These are phyloP conservation scores for Panthera uncia DNA, from an alignment of 2,113 vertebrate species.

Conservation along the genomic window DNA sequence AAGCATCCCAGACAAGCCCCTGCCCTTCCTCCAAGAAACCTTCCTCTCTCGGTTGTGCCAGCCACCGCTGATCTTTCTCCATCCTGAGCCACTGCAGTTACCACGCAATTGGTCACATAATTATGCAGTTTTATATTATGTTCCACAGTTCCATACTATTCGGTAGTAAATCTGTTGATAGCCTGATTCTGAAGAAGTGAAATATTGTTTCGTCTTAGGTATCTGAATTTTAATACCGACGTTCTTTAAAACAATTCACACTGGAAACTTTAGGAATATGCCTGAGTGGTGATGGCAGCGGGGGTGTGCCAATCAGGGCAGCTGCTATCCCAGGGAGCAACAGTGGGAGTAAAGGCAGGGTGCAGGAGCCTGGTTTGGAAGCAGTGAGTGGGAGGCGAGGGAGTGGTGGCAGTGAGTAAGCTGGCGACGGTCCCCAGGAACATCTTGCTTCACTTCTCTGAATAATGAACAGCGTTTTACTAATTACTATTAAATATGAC, in stretches of 20 bases:
- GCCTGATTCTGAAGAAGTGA: neutral
- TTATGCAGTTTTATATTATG: neutral
- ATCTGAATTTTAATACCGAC: neutral
- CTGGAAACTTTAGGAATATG: neutral
- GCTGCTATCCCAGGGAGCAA: slow-evolving; percentile 53
- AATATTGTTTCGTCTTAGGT: neutral
- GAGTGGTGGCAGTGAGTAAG: slow-evolving; percentile 63
- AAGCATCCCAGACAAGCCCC: neutral
- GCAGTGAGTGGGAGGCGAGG: slow-evolving; percentile 68
- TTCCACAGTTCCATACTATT: neutral
- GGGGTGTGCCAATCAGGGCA: slow-evolving; percentile 44
- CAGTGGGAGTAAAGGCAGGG: slow-evolving; percentile 46
- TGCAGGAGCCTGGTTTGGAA: slow-evolving; percentile 66
- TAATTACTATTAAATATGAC: slow-evolving; percentile 27
- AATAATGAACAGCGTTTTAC: slow-evolving; percentile 27
- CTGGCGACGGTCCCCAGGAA: slow-evolving; percentile 33
- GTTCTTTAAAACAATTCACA: neutral
- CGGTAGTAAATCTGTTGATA: neutral
- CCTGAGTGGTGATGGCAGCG: neutral
- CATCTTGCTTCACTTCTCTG: slow-evolving; percentile 43
- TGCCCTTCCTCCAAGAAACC: neutral
- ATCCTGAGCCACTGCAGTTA: neutral
- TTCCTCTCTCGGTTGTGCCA: neutral
- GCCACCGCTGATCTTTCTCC: neutral
- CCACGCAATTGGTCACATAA: neutral